Evolutionary conservation across 37 sponge, comb jelly and placozoan species (phyloP), one percentile per base, ranked within the genome.

Genomic region (Dysidea cf. avara): DNA sequence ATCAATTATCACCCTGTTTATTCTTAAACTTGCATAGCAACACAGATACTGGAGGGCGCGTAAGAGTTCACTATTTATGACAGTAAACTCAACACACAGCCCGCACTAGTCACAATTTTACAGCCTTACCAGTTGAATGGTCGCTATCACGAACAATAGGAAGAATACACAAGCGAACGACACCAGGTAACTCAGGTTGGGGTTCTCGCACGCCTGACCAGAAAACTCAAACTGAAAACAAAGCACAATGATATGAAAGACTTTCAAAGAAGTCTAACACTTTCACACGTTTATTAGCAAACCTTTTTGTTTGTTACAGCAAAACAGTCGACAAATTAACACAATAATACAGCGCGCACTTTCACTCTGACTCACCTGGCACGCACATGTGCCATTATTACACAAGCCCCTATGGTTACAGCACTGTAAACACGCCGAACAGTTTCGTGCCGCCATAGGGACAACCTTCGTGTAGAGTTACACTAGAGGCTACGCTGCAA

Each of bases 61-160:
- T n/a, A n/a, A n/a, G n/a, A n/a, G n/a, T n/a, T n/a, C n/a, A n/a
- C n/a, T n/a, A n/a, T n/a, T n/a, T n/a, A n/a, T n/a, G n/a, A n/a
- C n/a, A n/a, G n/a, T n/a, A n/a, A n/a, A n/a, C n/a, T n/a, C n/a
- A n/a, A n/a, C n/a, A n/a, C n/a, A n/a, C n/a, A n/a, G n/a, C n/a
- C n/a, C n/a, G n/a, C n/a, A n/a, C n/a, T n/a, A n/a, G n/a, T n/a
- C n/a, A n/a, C n/a, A n/a, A n/a, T n/a, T n/a, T n/a, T n/a, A n/a
- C n/a, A n/a, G n/a, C n/a, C 68, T 86, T 36, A 86, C 87, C 76
- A 86, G 81, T 62, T 86, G 87, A 1, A 86, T 38, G 7, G 77
- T 67, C 3, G 87, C 73, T 13, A 86, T 68, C 35, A 75, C 35
- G 28, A 86, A 63, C 22, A 86, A 22, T 28, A 86, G 64, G 63